These are phyloP conservation scores for Amniataba percoides DNA, from an alignment of 2,797 vertebrate genomes.

Conservation along the genomic window DNA sequence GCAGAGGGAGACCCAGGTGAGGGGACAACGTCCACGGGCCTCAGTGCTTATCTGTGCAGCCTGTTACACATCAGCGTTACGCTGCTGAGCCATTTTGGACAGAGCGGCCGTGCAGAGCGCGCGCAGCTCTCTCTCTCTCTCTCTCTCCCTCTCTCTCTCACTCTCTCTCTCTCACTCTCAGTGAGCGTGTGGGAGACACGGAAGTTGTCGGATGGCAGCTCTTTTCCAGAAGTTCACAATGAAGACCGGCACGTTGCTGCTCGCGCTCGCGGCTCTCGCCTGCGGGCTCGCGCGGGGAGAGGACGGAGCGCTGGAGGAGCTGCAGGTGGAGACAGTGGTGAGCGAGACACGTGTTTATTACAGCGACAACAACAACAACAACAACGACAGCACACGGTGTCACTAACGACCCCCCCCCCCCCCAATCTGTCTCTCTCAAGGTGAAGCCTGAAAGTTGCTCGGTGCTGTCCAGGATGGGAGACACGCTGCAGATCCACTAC, in stretches of 20 bases:
- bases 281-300: slow-evolving; percentile 67
- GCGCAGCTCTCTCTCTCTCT: not conserved
- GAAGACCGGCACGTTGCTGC: slow-evolving; percentile 65
- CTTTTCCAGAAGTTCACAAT: slow-evolving; percentile 74
- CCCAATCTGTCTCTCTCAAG: slow-evolving; percentile 82
- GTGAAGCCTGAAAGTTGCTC: slow-evolving; percentile 90
- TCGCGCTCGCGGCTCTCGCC: slow-evolving; percentile 71
- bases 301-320: slow-evolving; percentile 69
- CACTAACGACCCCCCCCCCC: slow-evolving; percentile 31
- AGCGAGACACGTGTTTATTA: slow-evolving; percentile 53
- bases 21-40: slow-evolving; percentile 74
- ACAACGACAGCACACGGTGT: slow-evolving; percentile 5
- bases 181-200: slow-evolving; percentile 31
- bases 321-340: slow-evolving; percentile 86
- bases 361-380: not conserved
- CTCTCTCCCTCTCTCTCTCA: not conserved
- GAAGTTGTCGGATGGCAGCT: slow-evolving; percentile 66
- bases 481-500: slow-evolving; percentile 94
- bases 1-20: slow-evolving; percentile 79
- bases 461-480: slow-evolving; percentile 87
- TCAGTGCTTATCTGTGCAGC: slow-evolving; percentile 75
- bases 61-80: slow-evolving; percentile 85
- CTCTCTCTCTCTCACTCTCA: not conserved
- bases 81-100: slow-evolving; percentile 59
- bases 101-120: slow-evolving; percentile 16